These are phyloP conservation scores for Lepidonotus clava DNA, from an alignment of 2,888 invertebrate genomes.

Conservation along the genomic window DNA sequence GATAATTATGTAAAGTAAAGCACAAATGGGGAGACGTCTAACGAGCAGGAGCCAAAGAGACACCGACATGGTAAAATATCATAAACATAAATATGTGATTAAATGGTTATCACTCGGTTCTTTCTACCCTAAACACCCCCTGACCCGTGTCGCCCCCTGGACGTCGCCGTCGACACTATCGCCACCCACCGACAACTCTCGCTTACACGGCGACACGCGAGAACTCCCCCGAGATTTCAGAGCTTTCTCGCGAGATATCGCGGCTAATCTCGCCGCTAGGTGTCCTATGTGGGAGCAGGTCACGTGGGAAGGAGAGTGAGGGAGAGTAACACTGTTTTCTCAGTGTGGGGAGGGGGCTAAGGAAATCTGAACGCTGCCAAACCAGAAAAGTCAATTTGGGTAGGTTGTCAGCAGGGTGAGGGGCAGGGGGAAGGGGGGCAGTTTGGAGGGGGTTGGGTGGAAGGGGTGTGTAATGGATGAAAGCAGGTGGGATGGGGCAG, in stretches of 20 bases:
- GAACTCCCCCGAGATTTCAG: conserved; percentile 29
- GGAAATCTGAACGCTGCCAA: not conserved
- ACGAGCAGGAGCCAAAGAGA: no score
- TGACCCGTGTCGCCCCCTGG: not conserved
- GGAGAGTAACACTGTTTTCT: not conserved
- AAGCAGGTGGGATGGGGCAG: no score
- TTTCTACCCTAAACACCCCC: no score
- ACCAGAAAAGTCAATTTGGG: conserved; percentile 16
- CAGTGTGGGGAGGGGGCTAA: not conserved
- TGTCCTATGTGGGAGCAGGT: not conserved
- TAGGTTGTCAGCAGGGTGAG: not conserved
- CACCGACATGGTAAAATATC: no score
- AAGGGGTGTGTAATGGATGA: no score
- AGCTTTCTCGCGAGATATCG: conserved; percentile 38
- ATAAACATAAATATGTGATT: no score
- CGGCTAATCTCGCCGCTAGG: conserved; percentile 34
- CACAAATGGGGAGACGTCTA: no score
- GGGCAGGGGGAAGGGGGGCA: not conserved
- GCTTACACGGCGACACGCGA: conserved; percentile 16
- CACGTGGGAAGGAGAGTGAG: not conserved
- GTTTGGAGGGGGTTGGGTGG: no score
- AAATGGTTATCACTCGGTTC: no score
- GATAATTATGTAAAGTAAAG: no score
- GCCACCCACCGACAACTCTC: not conserved
- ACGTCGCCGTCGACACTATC: not conserved